Evolutionary conservation across 2,888 invertebrate genomes (phyloP), one percentile per base, ranked within the genome.

Genomic region (Iselma pallidipennis): DNA sequence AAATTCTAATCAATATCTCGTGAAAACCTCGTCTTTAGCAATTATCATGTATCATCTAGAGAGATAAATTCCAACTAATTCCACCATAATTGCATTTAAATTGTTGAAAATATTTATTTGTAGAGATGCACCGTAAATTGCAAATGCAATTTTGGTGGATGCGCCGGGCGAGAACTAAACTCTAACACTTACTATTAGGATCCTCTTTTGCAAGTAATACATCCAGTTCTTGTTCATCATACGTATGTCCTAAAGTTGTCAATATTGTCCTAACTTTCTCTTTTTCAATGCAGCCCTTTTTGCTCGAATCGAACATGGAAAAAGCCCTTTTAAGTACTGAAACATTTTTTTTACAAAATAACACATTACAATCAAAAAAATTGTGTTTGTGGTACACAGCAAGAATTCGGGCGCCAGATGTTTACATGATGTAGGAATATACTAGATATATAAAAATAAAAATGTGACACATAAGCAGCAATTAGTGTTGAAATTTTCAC

Each of bases 301-400:
- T 91, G 73, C 87, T 86, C 23, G 91, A 90, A 81, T 93, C 92
- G 82, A 93, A 93, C 92, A 93, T 93, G 77, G 90, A 87, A 84
- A 93, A 93, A 19, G 91, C 92, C 73, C 91, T 86, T 72, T 88
- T 85, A 63, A 92, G 85, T 87, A 92, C 92, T 92, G 75, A 52
- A 79, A 73, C 63, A 33, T n/a, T n/a, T n/a, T n/a, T n/a, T n/a
- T n/a, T n/a, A n/a, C n/a, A n/a, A n/a, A n/a, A n/a, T n/a, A n/a
- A n/a, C n/a, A n/a, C n/a, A n/a, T n/a, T n/a, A n/a, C n/a, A 54
- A 29, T 26, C 26, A 33, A 37, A 33, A 21, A 29, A 6, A 25
- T 25, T 5, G 26, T n/a, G 26, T 9, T 26, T 48, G 16, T 9
- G 16, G 16, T 12, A 49, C 10, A 49, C 48, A 6, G 6, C 48